phyloP scores from a whole-genome alignment of 2,113 vertebrate genomes.

The Nibea coibor region DNA sequence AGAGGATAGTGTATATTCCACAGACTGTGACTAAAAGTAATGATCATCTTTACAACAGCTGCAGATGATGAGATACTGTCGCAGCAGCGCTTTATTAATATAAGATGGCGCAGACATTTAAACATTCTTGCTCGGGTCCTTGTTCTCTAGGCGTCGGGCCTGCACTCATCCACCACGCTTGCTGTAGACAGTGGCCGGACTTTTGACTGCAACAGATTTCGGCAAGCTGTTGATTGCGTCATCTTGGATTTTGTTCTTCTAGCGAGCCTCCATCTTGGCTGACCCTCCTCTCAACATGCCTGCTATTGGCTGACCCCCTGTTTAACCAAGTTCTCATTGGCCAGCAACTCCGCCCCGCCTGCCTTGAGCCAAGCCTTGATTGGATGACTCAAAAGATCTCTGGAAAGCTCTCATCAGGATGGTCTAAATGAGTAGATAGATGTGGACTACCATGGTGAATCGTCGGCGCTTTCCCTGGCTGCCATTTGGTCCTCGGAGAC shows the following conservation, averaged over 20 bases:
- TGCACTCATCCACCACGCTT: slow-evolving; percentile 35
- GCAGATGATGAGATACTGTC: slow-evolving; percentile 29
- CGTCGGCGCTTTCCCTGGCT: slow-evolving; percentile 52
- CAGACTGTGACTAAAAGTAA: slow-evolving; percentile 52
- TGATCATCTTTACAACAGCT: slow-evolving; percentile 37
- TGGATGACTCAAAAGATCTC: slow-evolving; percentile 74
- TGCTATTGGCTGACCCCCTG: slow-evolving; percentile 76
- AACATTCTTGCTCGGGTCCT: slow-evolving; percentile 13
- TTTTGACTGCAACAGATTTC: slow-evolving; percentile 82
- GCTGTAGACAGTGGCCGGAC: slow-evolving; percentile 65
- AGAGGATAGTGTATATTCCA: slow-evolving; percentile 20
- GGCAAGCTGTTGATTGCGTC: slow-evolving; percentile 81
- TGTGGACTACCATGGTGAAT: slow-evolving; percentile 62
- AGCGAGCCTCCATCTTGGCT: slow-evolving; percentile 70
- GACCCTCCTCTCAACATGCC: slow-evolving; percentile 67
- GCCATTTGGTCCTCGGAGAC: slow-evolving; percentile 51
- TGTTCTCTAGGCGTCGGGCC: slow-evolving; percentile 13
- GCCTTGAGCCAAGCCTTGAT: slow-evolving; percentile 69
- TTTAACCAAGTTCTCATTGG: slow-evolving; percentile 66
- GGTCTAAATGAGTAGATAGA: slow-evolving; percentile 60
- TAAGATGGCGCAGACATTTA: slow-evolving; percentile 13
- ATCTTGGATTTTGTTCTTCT: slow-evolving; percentile 70
- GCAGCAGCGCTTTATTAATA: slow-evolving; percentile 7
- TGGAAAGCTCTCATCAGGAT: slow-evolving; percentile 72
- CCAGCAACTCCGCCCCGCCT: slow-evolving; percentile 45